A percentile compares a stretch with the other conserved stretches of the same genome.
These are phyloP conservation scores for Allolobophora icterica DNA, from an alignment of 2,888 invertebrate genomes.

Conservation along the genomic window DNA sequence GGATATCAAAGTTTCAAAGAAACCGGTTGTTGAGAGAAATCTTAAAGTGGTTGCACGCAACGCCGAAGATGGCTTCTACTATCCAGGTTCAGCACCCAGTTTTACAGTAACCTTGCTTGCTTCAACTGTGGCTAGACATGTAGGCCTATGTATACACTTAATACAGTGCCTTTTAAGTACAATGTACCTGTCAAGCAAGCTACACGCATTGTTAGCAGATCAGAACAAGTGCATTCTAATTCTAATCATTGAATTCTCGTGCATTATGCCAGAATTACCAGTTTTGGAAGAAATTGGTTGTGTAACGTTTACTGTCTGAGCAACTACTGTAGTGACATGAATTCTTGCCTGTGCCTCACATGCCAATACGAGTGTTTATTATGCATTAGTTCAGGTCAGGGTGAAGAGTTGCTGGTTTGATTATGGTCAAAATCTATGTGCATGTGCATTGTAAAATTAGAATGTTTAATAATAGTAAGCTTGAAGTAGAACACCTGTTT, in stretches of 20 bases:
- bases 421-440: not conserved
- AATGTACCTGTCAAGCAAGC: too few species aligned
- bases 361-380: not conserved
- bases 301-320: not conserved
- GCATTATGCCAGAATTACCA: not conserved
- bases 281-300: not conserved
- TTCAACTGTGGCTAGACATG: not conserved
- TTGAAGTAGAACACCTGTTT: too few species aligned
- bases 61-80: conserved; percentile 59
- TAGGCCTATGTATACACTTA: too few species aligned
- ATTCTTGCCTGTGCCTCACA: not conserved
- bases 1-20: not conserved
- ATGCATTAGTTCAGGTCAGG: not conserved
- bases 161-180: too few species aligned
- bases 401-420: not conserved
- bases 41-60: conserved; percentile 58
- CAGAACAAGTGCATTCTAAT: too few species aligned
- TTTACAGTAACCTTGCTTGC: conserved; percentile 1
- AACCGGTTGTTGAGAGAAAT: conserved; percentile 47
- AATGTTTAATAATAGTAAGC: not conserved
- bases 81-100: conserved; percentile 53
- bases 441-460: not conserved
- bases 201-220: too few species aligned
- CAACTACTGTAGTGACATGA: not conserved
- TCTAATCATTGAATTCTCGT: too few species aligned